Conservation (phyloP, 1,140 invertebrate genomes). For the Frieseomelitta varia region DNA sequence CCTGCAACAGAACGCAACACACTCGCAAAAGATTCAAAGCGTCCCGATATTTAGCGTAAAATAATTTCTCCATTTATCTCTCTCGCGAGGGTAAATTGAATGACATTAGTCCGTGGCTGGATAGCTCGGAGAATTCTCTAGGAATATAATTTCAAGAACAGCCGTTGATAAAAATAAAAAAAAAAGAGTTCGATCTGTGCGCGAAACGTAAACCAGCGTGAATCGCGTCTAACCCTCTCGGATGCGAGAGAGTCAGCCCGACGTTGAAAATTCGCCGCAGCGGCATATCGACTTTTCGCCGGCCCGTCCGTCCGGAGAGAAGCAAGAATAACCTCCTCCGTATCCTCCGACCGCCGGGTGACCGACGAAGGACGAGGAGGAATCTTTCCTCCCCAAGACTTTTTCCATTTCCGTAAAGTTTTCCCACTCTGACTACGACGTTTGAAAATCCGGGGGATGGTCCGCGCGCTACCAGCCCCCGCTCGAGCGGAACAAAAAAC, state of each 20-base stretch:
- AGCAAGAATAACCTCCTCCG: slow-evolving; percentile 41
- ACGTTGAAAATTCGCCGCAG: slow-evolving; percentile 42
- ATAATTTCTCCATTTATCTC: neutral
- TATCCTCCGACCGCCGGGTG: neutral
- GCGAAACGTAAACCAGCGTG: neutral
- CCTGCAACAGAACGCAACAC: no score
- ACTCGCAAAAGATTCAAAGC: no score
- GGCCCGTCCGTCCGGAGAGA: slow-evolving; percentile 15
- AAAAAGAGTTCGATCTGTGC: neutral
- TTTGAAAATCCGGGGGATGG: slow-evolving; percentile 45
- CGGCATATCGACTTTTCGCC: slow-evolving; percentile 53
- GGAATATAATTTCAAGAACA: neutral
- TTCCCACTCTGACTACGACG: slow-evolving; percentile 40
- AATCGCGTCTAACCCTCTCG: neutral
- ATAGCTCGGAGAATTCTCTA: no score
- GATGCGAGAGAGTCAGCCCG: neutral
- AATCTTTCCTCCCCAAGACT: slow-evolving; percentile 39
- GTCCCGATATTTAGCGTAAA: neutral
- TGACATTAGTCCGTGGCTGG: neutral
- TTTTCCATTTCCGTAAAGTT: slow-evolving; percentile 61
- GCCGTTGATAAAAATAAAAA: neutral
- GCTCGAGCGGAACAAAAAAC: slow-evolving; percentile 35
- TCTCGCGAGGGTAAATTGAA: neutral
- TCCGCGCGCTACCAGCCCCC: slow-evolving; percentile 8
- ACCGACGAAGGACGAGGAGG: neutral